phyloP scores from a whole-genome alignment of 1,140 invertebrate genomes.

The Acarapis woodi region DNA sequence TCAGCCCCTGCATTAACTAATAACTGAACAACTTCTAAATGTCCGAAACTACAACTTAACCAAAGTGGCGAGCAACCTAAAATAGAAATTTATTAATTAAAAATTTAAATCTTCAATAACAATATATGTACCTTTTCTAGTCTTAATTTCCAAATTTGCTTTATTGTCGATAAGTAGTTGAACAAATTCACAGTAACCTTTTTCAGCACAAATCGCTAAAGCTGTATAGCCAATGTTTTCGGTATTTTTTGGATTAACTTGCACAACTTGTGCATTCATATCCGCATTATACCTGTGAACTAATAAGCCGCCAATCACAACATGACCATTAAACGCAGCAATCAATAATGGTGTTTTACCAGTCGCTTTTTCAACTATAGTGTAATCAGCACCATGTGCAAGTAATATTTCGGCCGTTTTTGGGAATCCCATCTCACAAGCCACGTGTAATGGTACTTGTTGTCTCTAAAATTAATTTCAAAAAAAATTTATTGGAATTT shows the following conservation, averaged over 20 bases:
- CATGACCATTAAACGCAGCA: conserved; percentile 98
- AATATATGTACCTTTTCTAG: conserved; percentile 99
- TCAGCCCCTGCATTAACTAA: conserved; percentile 64
- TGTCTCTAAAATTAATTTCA: no score
- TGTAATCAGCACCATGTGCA: conserved; percentile 72
- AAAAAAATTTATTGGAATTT: no score
- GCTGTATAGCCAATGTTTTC: conserved; percentile 91
- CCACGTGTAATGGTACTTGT: conserved; percentile 38
- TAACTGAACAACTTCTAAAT: conserved; percentile 78
- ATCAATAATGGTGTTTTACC: conserved; percentile 95
- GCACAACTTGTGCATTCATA: conserved; percentile 97
- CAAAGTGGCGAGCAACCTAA: conserved; percentile 91
- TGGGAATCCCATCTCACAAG: conserved; percentile 36
- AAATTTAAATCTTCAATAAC: no score
- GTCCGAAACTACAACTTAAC: conserved; percentile 89
- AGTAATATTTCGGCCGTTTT: conserved; percentile 44
- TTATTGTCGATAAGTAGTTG: conserved; percentile 31
- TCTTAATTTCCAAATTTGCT: conserved; percentile 82
- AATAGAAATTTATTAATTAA: no score
- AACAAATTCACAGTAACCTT: conserved; percentile 89
- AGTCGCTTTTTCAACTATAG: conserved; percentile 85
- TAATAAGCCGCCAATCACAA: conserved; percentile 39
- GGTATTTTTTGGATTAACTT: conserved; percentile 93
- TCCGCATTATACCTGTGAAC: conserved; percentile 94
- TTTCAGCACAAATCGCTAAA: conserved; percentile 93